Conservation (phyloP, 30 jellyfish, hydroid and myxozoan genomes). For the Aurelia sp. region DNA sequence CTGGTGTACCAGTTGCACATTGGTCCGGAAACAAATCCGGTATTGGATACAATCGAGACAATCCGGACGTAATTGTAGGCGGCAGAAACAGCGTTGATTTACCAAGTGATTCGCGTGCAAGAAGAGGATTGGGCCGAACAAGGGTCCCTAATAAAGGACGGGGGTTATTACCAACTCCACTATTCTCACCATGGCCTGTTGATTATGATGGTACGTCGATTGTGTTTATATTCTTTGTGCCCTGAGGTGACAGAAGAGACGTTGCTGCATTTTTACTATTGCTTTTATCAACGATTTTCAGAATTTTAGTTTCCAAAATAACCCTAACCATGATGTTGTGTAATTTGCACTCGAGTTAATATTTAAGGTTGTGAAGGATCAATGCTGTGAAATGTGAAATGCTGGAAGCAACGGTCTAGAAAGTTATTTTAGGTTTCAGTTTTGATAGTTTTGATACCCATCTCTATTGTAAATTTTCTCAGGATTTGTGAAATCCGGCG, state of each 20-base stretch:
- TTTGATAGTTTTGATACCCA: too few relatives aligned
- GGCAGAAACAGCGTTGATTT: slow-evolving; percentile 89
- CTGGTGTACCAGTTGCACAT: slow-evolving; percentile 99
- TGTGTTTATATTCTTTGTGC: not conserved
- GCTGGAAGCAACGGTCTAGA: too few relatives aligned
- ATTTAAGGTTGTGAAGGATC: too few relatives aligned
- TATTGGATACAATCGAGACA: slow-evolving; percentile 74
- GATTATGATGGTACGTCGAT: slow-evolving; percentile 69
- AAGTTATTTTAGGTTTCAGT: too few relatives aligned
- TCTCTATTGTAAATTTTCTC: too few relatives aligned
- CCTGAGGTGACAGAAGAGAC: not conserved
- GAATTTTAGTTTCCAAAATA: too few relatives aligned
- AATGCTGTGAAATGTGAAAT: too few relatives aligned
- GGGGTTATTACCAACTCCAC: slow-evolving; percentile 92
- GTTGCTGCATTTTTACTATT: not conserved
- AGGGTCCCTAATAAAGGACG: slow-evolving; percentile 71
- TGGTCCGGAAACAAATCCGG: slow-evolving; percentile 98
- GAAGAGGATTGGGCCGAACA: slow-evolving; percentile 84
- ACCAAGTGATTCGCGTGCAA: slow-evolving; percentile 80
- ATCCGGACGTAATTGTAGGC: slow-evolving; percentile 88
- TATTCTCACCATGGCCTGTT: slow-evolving; percentile 90
- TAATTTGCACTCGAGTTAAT: too few relatives aligned
- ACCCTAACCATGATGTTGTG: too few relatives aligned
- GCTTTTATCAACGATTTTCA: too few relatives aligned
- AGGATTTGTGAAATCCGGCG: too few relatives aligned